Evolutionary conservation across 53 echinoderm and acorn worm genomes (phyloP).

Genomic region (Echinarachnius parma): DNA sequence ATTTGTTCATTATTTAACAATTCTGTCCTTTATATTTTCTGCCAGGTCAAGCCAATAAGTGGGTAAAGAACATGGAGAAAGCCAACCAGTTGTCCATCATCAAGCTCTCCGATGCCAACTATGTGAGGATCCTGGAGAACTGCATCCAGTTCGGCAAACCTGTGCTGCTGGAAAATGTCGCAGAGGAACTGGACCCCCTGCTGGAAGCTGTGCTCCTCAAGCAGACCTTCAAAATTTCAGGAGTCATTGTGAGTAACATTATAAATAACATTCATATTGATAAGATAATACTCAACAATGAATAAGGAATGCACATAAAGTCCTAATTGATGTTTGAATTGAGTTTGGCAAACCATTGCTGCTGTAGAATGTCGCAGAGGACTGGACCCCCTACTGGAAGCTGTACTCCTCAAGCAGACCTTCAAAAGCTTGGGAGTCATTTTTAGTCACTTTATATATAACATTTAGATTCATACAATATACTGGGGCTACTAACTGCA

Average conservation of each 20-base stretch:
- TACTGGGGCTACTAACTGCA: no score
- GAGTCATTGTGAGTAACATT: constrained; percentile 72
- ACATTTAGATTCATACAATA: no score
- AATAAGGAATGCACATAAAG: no score
- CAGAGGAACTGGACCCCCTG: constrained; percentile 90
- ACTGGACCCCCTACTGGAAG: constrained; percentile 92
- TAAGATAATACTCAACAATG: no score
- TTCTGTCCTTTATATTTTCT: neutral
- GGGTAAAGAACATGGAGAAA: constrained; percentile 99
- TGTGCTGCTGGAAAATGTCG: constrained; percentile 92
- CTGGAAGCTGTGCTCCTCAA: constrained; percentile 90
- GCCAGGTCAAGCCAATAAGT: constrained; percentile 98
- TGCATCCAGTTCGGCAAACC: constrained; percentile 99
- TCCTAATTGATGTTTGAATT: no score
- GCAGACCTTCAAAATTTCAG: constrained; percentile 96
- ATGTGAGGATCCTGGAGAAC: constrained; percentile 91
- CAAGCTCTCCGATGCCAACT: constrained; percentile 90
- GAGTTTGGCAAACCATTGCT: constrained; percentile 99
- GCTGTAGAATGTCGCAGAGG: constrained; percentile 93
- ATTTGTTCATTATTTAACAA: no score
- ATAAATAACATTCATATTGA: no score
- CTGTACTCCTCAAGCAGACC: constrained; percentile 91
- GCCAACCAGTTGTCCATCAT: constrained; percentile 85
- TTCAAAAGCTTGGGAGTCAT: constrained; percentile 93
- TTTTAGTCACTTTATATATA: constrained; percentile 52